These are phyloP conservation scores for Agraylea sexmaculata DNA, from an alignment of 1,140 invertebrate genomes.

Conservation along the genomic window DNA sequence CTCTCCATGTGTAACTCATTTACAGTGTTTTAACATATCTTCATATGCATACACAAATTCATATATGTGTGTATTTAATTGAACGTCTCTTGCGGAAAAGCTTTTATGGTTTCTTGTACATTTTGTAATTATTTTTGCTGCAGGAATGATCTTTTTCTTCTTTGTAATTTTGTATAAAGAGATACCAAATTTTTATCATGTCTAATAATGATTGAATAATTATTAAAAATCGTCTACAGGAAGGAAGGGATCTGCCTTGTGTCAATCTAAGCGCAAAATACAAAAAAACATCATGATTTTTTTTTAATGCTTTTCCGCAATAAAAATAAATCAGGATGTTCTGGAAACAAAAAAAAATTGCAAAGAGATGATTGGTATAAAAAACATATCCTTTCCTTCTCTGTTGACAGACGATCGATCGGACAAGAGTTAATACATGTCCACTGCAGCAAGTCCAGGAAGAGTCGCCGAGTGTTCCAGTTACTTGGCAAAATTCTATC, in stretches of 20 bases:
- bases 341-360: too few species aligned
- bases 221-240: constrained; percentile 23
- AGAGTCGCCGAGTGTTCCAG: constrained; percentile 9
- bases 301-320: too few species aligned
- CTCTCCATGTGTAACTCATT: too few species aligned
- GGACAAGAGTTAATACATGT: constrained; percentile 25
- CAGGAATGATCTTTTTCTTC: constrained; percentile 32
- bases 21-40: too few species aligned
- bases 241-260: constrained; percentile 34
- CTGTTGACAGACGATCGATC: constrained; percentile 52
- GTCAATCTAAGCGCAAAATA: constrained; percentile 7
- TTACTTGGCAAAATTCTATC: background rate
- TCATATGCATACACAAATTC: too few species aligned
- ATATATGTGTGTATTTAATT: too few species aligned
- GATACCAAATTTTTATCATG: constrained; percentile 7
- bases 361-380: constrained; percentile 19
- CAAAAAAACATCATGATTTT: constrained; percentile 9
- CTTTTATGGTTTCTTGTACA: too few species aligned
- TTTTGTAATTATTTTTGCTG: constrained; percentile 14
- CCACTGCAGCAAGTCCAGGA: constrained; percentile 7
- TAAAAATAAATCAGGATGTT: too few species aligned
- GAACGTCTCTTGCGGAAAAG: too few species aligned
- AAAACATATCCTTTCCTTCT: constrained; percentile 52
- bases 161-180: constrained; percentile 21
- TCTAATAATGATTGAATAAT: constrained; percentile 14